Evolutionary conservation across 2,888 invertebrate genomes (phyloP).

Genomic region (Zygogramma bicolorata): DNA sequence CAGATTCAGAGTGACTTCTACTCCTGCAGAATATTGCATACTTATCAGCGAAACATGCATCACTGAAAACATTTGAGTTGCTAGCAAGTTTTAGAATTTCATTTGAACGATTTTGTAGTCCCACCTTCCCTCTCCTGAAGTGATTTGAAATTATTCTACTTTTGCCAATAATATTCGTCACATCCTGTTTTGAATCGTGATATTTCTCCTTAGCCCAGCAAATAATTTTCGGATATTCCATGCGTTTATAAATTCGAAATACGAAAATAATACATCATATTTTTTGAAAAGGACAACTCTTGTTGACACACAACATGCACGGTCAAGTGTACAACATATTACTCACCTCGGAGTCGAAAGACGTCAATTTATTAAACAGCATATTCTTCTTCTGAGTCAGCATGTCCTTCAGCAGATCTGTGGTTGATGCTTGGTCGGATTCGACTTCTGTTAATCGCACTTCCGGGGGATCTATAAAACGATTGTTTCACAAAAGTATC

Average conservation of each 20-base stretch:
- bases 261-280: not conserved
- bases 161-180: too few species aligned
- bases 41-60: too few species aligned
- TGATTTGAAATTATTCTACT: too few species aligned
- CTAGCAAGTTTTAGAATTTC: too few species aligned
- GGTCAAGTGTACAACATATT: not conserved
- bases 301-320: conserved; percentile 17
- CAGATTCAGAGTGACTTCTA: too few species aligned
- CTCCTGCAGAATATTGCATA: too few species aligned
- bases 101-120: too few species aligned
- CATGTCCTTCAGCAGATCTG: conserved; percentile 95
- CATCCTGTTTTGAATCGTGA: too few species aligned
- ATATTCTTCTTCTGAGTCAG: conserved; percentile 92
- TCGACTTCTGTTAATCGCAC: conserved; percentile 71
- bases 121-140: too few species aligned
- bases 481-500: not conserved
- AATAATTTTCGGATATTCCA: not conserved
- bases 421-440: conserved; percentile 82
- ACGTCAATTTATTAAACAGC: conserved; percentile 87
- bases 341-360: conserved; percentile 92
- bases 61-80: too few species aligned
- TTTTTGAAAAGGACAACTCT: conserved; percentile 8
- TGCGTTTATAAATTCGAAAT: not conserved
- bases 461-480: conserved; percentile 71
- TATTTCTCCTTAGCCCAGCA: too few species aligned